A percentile compares a stretch with the other conserved stretches of the same genome.
Evolutionary conservation across 1,140 invertebrate species (phyloP).

Genomic region (Hetaerina americana): DNA sequence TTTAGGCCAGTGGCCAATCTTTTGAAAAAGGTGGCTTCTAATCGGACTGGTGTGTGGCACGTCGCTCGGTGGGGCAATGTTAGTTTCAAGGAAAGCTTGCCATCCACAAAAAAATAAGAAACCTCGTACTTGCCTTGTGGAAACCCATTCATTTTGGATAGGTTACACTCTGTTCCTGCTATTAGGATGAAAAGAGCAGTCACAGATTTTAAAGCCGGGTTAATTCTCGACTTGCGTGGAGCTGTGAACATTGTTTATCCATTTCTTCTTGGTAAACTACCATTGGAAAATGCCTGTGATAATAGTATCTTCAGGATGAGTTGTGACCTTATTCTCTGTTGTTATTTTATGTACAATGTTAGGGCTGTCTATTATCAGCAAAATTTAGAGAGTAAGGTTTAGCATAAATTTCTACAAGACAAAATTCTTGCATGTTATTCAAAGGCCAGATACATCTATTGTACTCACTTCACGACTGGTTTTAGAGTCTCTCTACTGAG

Average conservation of each 20-base stretch:
- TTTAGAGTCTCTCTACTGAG: not conserved
- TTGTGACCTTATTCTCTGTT: slow-evolving; percentile 40
- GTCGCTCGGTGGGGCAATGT: not conserved
- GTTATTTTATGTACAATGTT: slow-evolving; percentile 25
- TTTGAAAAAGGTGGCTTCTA: not conserved
- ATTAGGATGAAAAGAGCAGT: not conserved
- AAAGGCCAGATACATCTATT: not conserved
- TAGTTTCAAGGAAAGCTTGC: not conserved
- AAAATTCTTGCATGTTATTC: slow-evolving; percentile 1
- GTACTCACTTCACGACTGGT: not conserved
- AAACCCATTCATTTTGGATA: not conserved
- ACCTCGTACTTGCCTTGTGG: not conserved
- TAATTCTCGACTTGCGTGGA: not conserved
- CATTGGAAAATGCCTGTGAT: slow-evolving; percentile 35
- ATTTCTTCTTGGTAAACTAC: not conserved
- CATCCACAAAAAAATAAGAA: not conserved
- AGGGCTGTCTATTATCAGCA: slow-evolving; percentile 14
- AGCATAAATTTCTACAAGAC: slow-evolving; percentile 4
- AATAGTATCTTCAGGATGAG: slow-evolving; percentile 41
- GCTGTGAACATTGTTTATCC: not conserved
- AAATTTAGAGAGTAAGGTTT: slow-evolving; percentile 7
- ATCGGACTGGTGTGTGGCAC: not conserved
- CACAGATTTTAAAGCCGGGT: not conserved
- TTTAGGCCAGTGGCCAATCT: not conserved
- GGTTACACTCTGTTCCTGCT: not conserved